A percentile compares a stretch with the other conserved stretches of the same genome.
These are phyloP conservation scores for Hystrix brachyura DNA, from an alignment of 2,113 vertebrate genomes.

Conservation along the genomic window DNA sequence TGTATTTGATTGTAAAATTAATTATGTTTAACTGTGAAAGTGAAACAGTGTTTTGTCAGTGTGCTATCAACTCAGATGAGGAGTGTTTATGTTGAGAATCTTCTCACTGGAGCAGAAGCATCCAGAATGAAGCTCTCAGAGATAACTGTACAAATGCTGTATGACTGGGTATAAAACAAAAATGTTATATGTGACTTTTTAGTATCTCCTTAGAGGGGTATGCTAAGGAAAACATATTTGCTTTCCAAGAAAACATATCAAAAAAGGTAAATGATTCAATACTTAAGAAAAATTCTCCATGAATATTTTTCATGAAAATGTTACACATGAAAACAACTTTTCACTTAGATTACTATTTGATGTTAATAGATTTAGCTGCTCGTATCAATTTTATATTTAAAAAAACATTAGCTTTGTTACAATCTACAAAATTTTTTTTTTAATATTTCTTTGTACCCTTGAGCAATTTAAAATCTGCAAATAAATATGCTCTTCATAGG, in stretches of 20 bases:
- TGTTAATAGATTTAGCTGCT: conserved; percentile 78
- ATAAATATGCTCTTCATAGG: conserved; percentile 66
- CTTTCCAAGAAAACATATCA: conserved; percentile 75
- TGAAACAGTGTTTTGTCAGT: background rate
- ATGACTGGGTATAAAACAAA: conserved; percentile 54
- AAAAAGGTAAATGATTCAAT: conserved; percentile 73
- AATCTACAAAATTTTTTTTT: conserved; percentile 66
- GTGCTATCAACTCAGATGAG: background rate
- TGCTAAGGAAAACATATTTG: conserved; percentile 73
- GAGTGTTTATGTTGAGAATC: background rate
- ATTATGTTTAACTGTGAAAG: background rate
- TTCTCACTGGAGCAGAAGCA: background rate
- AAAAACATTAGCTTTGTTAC: conserved; percentile 62
- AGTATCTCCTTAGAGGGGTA: conserved; percentile 70
- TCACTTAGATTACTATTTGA: conserved; percentile 73
- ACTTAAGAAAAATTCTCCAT: conserved; percentile 71
- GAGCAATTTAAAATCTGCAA: conserved; percentile 75
- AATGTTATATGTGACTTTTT: conserved; percentile 76
- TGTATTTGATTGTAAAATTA: background rate
- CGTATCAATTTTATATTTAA: conserved; percentile 76
- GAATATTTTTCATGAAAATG: conserved; percentile 76
- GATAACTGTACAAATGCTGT: background rate
- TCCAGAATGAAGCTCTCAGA: conserved; percentile 36
- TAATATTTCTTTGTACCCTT: conserved; percentile 70
- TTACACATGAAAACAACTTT: conserved; percentile 68